Evolutionary conservation across 1,140 invertebrate species (phyloP), one percentile per base, ranked within the genome.

Genomic region (Drosophila ohnishii): DNA sequence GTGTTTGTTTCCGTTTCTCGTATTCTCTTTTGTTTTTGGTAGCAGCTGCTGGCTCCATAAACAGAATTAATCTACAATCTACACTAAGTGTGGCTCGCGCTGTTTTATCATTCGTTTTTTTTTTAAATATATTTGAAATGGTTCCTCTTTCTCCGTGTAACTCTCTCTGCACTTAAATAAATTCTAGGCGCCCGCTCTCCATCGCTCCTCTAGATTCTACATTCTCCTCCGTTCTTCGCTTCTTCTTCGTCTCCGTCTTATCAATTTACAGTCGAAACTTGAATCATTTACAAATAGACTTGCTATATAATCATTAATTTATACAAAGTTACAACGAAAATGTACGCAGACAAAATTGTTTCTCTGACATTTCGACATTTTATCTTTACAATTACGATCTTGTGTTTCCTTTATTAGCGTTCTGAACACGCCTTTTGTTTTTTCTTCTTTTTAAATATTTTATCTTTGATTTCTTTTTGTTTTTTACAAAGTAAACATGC

Each of bases 241-340:
- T 53, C 51, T 58, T 55, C 30, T 70, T 35, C 22, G 22, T 22
- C 19, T 39, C 64, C 71, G 50, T 14, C 56, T 58, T 51, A 56
- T 67, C 51, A 83, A 85, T 87, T 79, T 86, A 86, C 82, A 86
- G 79, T 87, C 83, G 75, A 87, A 76, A 78, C 71, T 40, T 75
- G 75, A 82, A 82, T 75, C 78, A 86, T 86, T 86, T 85, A 85
- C 82, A 85, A 63, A 81, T 81, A 75, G 53, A 53, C 69, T 67
- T 72, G 74, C 59, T 80, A 73, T 79, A 71, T 66, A 70, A 59
- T 64, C 39, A 63, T 64, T 82, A 66, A 73, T 88, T 83, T 87
- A 67, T 83, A 87, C 71, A 88, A 87, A 71, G 62, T 79, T 82
- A 87, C 78, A 87, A 76, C 75, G 77, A 82, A 77, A 71, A 76